A percentile compares a stretch with the other conserved stretches of the same genome.
These are phyloP conservation scores for Enteromius treurensis DNA, from an alignment of 2,797 vertebrate species.

Conservation along the genomic window DNA sequence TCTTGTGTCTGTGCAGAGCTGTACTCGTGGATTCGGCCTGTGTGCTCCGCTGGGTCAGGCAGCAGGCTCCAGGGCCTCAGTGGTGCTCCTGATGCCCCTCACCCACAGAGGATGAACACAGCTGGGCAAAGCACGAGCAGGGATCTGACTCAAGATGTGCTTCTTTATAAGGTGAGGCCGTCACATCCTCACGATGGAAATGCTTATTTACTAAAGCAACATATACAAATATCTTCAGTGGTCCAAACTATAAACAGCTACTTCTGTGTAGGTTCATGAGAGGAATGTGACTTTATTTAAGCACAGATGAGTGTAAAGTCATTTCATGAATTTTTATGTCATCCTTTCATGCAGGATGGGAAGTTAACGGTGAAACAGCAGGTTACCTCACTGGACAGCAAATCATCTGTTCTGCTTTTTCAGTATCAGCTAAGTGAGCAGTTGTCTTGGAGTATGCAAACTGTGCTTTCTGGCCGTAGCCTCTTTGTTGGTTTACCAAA, in stretches of 20 bases:
- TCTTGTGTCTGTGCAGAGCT: constrained; percentile 75
- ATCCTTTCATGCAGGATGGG: constrained; percentile 78
- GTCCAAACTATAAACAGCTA: neutral
- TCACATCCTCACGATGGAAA: neutral
- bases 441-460: constrained; percentile 89
- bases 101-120: constrained; percentile 87
- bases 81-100: constrained; percentile 92
- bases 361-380: constrained; percentile 93
- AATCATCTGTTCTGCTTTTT: constrained; percentile 85
- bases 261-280: neutral
- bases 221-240: neutral
- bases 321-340: neutral
- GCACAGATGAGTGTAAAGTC: neutral
- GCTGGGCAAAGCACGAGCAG: constrained; percentile 85
- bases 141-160: constrained; percentile 86
- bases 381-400: constrained; percentile 82
- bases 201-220: neutral
- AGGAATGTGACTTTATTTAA: neutral
- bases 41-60: constrained; percentile 84
- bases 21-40: constrained; percentile 79
- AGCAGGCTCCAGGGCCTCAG: constrained; percentile 88
- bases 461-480: constrained; percentile 71
- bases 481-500: constrained; percentile 56
- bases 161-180: constrained; percentile 82
- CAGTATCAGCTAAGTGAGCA: constrained; percentile 90